Evolutionary conservation across 2,888 invertebrate species (phyloP).

Genomic region (Cheilosia pagana): DNA sequence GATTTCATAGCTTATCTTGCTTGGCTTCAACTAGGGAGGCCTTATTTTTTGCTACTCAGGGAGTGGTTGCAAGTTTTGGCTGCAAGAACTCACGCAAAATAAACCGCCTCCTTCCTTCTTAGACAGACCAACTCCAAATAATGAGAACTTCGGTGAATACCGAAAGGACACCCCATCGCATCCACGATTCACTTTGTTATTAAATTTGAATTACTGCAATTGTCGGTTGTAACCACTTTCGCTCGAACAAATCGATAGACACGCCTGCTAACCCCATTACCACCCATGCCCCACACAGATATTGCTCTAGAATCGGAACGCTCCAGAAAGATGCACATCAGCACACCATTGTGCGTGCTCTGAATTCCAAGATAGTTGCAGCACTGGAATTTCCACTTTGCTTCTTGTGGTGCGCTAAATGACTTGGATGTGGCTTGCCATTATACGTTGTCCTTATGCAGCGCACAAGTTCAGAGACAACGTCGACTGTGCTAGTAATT

Average conservation of each 20-base stretch:
- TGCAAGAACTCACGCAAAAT: no score
- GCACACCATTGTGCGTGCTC: constrained; percentile 36
- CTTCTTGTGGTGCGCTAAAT: constrained; percentile 18
- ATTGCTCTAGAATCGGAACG: neutral
- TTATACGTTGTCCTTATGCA: constrained; percentile 9
- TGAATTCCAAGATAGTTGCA: constrained; percentile 47
- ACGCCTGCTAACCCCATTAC: constrained; percentile 41
- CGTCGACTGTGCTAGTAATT: constrained; percentile 15
- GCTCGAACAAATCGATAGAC: constrained; percentile 26
- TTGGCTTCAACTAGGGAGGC: no score
- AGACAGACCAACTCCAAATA: no score
- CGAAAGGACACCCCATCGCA: no score
- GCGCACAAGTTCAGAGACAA: neutral
- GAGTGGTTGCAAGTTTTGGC: no score
- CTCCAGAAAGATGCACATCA: constrained; percentile 8
- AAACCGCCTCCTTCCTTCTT: no score
- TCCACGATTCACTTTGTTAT: neutral
- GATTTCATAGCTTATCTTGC: no score
- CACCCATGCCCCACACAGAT: constrained; percentile 5
- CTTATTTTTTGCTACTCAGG: no score
- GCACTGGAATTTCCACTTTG: constrained; percentile 48
- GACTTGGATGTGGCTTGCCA: constrained; percentile 25
- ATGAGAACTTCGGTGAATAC: no score
- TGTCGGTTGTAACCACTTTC: constrained; percentile 34
- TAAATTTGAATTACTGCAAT: constrained; percentile 8